These are phyloP conservation scores for Pelusios castaneus DNA, from an alignment of 2,113 vertebrate species.

Conservation along the genomic window DNA sequence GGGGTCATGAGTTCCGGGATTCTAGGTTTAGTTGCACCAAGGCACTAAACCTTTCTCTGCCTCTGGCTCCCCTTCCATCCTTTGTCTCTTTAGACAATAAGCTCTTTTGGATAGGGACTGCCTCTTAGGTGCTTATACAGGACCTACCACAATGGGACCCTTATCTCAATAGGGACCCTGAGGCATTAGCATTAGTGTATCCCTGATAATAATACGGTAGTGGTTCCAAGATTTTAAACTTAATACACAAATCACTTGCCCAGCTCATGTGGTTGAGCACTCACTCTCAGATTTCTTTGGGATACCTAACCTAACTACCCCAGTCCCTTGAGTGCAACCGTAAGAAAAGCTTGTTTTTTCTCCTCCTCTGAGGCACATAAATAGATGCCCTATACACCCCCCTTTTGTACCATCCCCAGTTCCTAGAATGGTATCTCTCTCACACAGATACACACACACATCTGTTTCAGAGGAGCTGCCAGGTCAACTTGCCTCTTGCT, in stretches of 20 bases:
- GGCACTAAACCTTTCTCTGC: not conserved
- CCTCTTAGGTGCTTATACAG: not conserved
- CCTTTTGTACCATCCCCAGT: not conserved
- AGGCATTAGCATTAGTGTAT: not conserved
- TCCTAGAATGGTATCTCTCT: not conserved
- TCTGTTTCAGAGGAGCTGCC: conserved; percentile 22
- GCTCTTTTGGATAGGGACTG: not conserved
- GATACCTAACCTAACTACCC: rapidly evolving
- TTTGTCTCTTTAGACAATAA: not conserved
- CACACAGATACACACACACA: rapidly evolving
- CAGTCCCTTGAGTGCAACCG: not conserved
- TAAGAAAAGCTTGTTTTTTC: not conserved
- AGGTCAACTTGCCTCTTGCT: conserved; percentile 1
- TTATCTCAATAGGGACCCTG: not conserved
- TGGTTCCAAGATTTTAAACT: not conserved
- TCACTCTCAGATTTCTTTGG: not conserved
- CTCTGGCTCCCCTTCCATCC: not conserved
- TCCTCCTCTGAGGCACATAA: not conserved
- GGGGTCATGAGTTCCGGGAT: not conserved
- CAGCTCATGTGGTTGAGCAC: not conserved
- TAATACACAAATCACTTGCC: not conserved
- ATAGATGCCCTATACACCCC: rapidly evolving
- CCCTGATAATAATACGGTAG: not conserved
- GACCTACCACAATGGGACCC: not conserved
- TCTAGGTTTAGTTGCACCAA: not conserved